Percentiles rank a stretch among this genome's conserved stretches.
These are phyloP conservation scores for Paramisgurnus dabryanus DNA, from an alignment of 2,113 vertebrate species.

Conservation along the genomic window DNA sequence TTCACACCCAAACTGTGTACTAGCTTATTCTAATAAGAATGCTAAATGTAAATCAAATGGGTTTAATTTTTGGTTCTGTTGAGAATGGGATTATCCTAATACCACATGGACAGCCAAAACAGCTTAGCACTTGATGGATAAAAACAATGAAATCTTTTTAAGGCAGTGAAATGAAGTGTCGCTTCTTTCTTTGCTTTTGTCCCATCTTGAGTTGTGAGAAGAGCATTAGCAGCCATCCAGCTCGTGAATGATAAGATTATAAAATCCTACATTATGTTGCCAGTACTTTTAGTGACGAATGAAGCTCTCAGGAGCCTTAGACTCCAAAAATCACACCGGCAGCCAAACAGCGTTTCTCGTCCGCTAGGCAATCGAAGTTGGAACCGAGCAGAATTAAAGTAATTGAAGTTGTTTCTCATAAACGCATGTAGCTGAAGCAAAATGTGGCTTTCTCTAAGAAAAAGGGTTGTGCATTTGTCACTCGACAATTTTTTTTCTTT, in stretches of 20 bases:
- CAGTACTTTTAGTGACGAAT: conserved; percentile 29
- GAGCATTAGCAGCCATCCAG: conserved; percentile 24
- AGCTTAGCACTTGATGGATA: neutral
- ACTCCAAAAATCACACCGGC: conserved; percentile 10
- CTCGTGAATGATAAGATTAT: conserved; percentile 38
- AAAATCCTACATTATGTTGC: conserved; percentile 19
- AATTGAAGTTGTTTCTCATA: conserved; percentile 68
- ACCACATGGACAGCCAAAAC: neutral
- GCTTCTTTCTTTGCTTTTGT: conserved; percentile 1
- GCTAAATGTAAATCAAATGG: neutral
- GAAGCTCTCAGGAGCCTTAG: conserved; percentile 26
- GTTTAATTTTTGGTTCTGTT: neutral
- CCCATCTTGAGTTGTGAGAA: conserved; percentile 10
- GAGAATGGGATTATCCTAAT: neutral
- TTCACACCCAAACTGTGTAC: too few relatives aligned
- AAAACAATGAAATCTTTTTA: conserved; percentile 15
- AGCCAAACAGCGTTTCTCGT: conserved; percentile 30
- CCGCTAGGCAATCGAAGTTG: conserved; percentile 12
- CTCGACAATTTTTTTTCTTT: conserved; percentile 39
- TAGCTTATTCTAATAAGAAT: neutral
- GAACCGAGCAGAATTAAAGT: conserved; percentile 61
- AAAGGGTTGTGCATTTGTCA: conserved; percentile 39
- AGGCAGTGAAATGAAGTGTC: conserved; percentile 18
- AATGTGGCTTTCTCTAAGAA: conserved; percentile 55
- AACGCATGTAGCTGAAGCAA: conserved; percentile 59